phyloP scores from a whole-genome alignment of 2,888 invertebrate species.

The Lasioglossum villosulum region DNA sequence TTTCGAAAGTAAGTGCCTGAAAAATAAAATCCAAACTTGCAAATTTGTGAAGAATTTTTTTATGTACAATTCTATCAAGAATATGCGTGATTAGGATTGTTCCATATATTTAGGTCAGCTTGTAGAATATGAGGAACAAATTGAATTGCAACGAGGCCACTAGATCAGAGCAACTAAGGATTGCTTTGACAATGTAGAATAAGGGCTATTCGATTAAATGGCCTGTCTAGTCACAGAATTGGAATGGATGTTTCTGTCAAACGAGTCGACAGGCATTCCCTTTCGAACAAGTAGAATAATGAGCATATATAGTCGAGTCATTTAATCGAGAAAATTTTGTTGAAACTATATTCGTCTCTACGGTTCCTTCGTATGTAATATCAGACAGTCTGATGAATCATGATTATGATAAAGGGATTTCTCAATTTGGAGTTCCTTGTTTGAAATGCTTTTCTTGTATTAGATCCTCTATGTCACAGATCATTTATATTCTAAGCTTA shows the following conservation, averaged over 20 bases:
- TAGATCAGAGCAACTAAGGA: not conserved
- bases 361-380: not conserved
- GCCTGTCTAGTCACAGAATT: constrained; percentile 1
- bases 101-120: not conserved
- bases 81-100: not conserved
- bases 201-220: constrained; percentile 19
- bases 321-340: not conserved
- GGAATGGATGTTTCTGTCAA: not conserved
- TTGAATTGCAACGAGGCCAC: not conserved
- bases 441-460: not conserved
- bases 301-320: not conserved
- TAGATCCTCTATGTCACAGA: too few species aligned
- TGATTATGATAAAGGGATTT: not conserved
- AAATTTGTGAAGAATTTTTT: not conserved
- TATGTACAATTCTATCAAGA: not conserved
- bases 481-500: too few species aligned
- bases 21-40: not conserved
- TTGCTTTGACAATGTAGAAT: not conserved
- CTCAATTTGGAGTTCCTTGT: not conserved
- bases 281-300: not conserved
- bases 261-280: not conserved
- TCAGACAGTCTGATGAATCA: not conserved
- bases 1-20: not conserved
- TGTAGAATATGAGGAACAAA: not conserved
- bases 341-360: not conserved